Conservation (phyloP, 2,113 vertebrate genomes). For the Ctenodactylus gundi region DNA sequence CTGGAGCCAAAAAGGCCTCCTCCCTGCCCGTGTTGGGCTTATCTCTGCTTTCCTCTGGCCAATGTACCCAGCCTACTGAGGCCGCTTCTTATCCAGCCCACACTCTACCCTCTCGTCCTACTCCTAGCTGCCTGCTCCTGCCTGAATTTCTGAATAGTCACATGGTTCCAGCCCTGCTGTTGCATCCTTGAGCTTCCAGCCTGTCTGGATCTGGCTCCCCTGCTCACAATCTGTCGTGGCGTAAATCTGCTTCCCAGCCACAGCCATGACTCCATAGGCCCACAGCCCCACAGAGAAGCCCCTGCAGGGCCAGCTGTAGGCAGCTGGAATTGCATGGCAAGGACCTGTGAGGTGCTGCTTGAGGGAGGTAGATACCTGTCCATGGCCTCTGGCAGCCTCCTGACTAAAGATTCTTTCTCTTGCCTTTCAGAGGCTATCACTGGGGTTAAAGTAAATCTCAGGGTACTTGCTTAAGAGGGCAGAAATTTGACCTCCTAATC, state of each 20-base stretch:
- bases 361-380: background rate
- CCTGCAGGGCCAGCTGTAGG: background rate
- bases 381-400: background rate
- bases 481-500: background rate
- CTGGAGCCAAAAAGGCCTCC: background rate
- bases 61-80: background rate
- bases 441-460: background rate
- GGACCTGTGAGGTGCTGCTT: rapidly evolving
- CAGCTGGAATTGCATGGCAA: background rate
- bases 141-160: slow-evolving; percentile 19
- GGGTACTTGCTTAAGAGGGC: background rate
- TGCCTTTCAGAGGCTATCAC: background rate
- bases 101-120: background rate
- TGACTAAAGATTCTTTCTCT: background rate
- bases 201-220: slow-evolving; percentile 36
- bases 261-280: background rate
- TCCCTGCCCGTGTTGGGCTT: background rate
- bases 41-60: background rate
- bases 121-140: background rate
- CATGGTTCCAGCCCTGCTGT: background rate
- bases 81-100: background rate
- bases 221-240: slow-evolving; percentile 46
- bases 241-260: background rate
- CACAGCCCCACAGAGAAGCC: background rate
- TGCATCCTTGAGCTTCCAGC: slow-evolving; percentile 64